phyloP scores from a whole-genome alignment of 1,140 invertebrate species.

The Melitaea cinxia region DNA sequence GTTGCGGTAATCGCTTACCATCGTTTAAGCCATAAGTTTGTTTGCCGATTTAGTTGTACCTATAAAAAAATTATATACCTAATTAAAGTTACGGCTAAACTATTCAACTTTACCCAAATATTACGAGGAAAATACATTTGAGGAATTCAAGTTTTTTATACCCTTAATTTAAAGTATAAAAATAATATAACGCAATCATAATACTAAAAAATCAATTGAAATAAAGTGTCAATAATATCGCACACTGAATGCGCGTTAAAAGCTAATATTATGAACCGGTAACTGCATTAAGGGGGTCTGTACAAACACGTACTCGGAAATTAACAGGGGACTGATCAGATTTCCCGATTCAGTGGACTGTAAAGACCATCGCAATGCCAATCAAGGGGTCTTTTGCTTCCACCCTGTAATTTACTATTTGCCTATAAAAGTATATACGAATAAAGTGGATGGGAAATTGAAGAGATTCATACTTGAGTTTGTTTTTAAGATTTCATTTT shows the following conservation, averaged over 20 bases:
- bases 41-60: too few relatives aligned
- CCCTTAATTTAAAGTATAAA: too few relatives aligned
- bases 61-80: too few relatives aligned
- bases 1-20: too few relatives aligned
- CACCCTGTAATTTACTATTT: constrained; percentile 24
- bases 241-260: constrained; percentile 18
- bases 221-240: constrained; percentile 4
- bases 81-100: too few relatives aligned
- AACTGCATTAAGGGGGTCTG: constrained; percentile 43
- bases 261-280: constrained; percentile 44
- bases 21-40: too few relatives aligned
- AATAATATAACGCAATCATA: background rate
- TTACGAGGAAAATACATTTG: too few relatives aligned
- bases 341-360: constrained; percentile 48
- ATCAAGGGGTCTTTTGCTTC: constrained; percentile 35
- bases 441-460: background rate
- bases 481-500: background rate
- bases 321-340: constrained; percentile 51
- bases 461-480: background rate
- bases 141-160: too few relatives aligned
- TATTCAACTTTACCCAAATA: too few relatives aligned
- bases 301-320: constrained; percentile 45
- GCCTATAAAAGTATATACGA: constrained; percentile 25
- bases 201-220: background rate
- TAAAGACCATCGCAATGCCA: constrained; percentile 53